A percentile compares a stretch with the other conserved stretches of the same genome.
Evolutionary conservation across 2,797 vertebrate species (phyloP).

Genomic region (Pipistrellus pygmaeus): DNA sequence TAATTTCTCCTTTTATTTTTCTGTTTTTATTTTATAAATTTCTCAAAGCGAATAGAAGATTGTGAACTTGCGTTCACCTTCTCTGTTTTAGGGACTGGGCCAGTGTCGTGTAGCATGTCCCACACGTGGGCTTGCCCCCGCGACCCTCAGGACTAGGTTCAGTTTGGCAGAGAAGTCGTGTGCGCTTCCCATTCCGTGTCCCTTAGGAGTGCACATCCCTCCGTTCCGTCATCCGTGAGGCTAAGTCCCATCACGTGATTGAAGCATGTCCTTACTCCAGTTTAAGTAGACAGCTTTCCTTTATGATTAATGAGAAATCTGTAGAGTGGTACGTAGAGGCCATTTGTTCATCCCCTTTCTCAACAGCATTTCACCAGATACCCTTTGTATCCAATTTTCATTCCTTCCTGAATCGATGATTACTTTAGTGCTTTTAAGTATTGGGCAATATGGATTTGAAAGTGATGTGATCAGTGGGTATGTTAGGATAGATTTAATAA

Average conservation of each 20-base stretch:
- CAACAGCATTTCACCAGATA: not conserved
- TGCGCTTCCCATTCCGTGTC: not conserved
- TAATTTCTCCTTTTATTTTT: constrained; percentile 11
- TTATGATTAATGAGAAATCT: not conserved
- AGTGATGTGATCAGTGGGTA: not conserved
- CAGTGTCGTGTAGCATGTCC: not conserved
- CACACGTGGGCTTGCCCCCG: not conserved
- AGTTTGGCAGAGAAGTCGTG: not conserved
- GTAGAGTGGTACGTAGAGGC: not conserved
- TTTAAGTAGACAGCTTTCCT: not conserved
- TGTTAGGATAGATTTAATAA: not conserved
- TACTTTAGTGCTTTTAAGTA: not conserved
- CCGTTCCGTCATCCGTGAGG: not conserved
- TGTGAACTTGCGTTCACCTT: not conserved
- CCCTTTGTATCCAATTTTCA: not conserved
- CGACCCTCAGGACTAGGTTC: not conserved
- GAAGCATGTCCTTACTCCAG: not conserved
- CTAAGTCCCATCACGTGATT: not conserved
- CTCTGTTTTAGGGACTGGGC: not conserved
- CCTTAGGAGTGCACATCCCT: no score
- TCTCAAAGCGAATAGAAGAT: not conserved
- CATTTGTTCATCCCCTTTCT: not conserved
- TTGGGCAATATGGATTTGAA: not conserved
- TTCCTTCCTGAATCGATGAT: not conserved
- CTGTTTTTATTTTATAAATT: not conserved